These are phyloP conservation scores for Buceros bicornis DNA, from an alignment of 2,797 vertebrate species.

Conservation along the genomic window DNA sequence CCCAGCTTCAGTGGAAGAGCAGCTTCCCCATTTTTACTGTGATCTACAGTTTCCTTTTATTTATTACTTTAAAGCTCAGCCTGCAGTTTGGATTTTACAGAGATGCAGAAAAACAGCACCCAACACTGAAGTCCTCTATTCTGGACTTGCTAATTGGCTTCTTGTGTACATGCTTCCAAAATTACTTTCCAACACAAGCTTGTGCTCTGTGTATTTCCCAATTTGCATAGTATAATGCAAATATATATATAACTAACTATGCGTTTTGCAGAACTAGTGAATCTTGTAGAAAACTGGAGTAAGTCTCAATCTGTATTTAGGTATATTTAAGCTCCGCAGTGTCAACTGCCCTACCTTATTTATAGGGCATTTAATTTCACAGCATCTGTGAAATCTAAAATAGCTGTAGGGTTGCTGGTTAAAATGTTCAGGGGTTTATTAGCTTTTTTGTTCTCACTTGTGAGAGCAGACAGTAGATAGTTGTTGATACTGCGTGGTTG, in stretches of 20 bases:
- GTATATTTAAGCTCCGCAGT: not conserved
- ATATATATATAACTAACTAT: too few species aligned
- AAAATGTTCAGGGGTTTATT: not conserved
- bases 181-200: not conserved
- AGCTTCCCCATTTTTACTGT: not conserved
- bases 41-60: not conserved
- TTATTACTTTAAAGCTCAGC: not conserved
- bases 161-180: not conserved
- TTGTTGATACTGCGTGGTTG: not conserved
- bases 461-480: not conserved
- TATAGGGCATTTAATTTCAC: not conserved
- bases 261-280: not conserved
- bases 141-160: not conserved
- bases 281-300: not conserved
- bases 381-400: not conserved
- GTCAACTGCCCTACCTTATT: not conserved
- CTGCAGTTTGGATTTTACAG: not conserved
- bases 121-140: not conserved
- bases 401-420: not conserved
- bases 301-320: not conserved
- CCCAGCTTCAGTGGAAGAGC: not conserved
- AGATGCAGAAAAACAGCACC: not conserved
- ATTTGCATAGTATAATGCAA: not conserved
- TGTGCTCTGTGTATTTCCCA: rapidly evolving
- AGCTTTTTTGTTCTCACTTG: not conserved